phyloP scores from a whole-genome alignment of 2,888 invertebrate genomes.

The Arrhopalites spinosus region DNA sequence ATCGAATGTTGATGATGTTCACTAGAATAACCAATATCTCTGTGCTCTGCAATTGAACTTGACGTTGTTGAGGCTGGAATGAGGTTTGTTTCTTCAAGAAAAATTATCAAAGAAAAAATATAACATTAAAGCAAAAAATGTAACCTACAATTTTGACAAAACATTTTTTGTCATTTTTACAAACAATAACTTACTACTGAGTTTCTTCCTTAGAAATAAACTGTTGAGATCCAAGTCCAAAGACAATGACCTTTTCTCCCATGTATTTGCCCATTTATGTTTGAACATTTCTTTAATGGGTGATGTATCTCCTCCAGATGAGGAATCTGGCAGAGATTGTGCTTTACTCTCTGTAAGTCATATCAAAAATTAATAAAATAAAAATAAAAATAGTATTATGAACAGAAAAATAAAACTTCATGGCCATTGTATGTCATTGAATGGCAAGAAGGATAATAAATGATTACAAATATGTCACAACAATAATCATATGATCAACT shows the following conservation, averaged over 20 bases:
- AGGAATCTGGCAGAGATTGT: constrained; percentile 43
- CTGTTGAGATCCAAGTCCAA: constrained; percentile 49
- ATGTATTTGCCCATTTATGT: constrained; percentile 53
- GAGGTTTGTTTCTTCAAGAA: constrained; percentile 47
- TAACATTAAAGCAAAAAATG: no score
- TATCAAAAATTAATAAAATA: constrained; percentile 12
- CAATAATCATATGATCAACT: constrained; percentile 3
- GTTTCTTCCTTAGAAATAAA: constrained; percentile 47
- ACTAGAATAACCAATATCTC: constrained; percentile 6
- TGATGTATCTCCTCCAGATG: constrained; percentile 54
- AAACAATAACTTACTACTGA: no score
- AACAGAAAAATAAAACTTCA: not conserved
- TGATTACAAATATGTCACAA: no score
- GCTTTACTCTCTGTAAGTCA: constrained; percentile 36
- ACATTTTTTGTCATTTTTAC: no score
- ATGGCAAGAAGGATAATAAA: not conserved
- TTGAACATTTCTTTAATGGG: constrained; percentile 56
- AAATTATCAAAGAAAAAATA: no score
- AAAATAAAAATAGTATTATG: not conserved
- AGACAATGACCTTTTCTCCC: constrained; percentile 52
- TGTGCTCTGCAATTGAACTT: constrained; percentile 45
- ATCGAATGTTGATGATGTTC: not conserved
- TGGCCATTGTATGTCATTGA: not conserved
- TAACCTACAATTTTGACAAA: no score
- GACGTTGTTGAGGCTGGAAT: constrained; percentile 4